Conservation (phyloP, 2,797 vertebrate species). For the Catharus ustulatus region DNA sequence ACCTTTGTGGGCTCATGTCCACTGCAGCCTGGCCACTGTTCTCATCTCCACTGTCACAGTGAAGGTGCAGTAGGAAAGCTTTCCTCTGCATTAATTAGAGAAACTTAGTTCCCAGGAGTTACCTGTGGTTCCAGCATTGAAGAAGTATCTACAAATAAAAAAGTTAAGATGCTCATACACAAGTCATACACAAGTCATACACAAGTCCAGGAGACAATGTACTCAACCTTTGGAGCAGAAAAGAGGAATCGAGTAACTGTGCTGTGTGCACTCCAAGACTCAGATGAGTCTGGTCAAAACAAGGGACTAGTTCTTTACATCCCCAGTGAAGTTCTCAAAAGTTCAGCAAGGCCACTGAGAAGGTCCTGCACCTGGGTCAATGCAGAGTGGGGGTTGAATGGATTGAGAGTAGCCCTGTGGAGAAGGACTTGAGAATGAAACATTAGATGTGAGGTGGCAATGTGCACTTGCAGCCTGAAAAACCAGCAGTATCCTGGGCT, state of each 20-base stretch:
- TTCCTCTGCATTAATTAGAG: not conserved
- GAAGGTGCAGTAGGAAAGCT: not conserved
- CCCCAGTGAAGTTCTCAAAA: not conserved
- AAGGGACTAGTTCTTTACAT: not conserved
- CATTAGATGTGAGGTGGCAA: not conserved
- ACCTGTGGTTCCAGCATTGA: not conserved
- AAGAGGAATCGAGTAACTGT: not conserved
- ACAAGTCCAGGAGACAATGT: not conserved
- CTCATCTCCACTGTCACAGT: not conserved
- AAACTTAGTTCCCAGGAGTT: not conserved
- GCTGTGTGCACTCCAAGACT: fast-evolving
- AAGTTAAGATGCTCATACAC: not conserved
- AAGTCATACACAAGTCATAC: too few species aligned
- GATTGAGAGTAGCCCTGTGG: not conserved
- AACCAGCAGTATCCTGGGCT: not conserved
- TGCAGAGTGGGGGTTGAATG: not conserved
- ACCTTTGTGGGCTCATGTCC: not conserved
- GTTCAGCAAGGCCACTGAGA: not conserved
- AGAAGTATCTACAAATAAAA: not conserved
- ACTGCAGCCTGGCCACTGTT: not conserved
- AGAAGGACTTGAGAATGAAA: not conserved
- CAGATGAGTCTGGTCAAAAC: not conserved
- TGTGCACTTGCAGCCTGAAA: not conserved
- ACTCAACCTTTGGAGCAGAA: not conserved
- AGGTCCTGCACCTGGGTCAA: not conserved